A percentile compares a stretch with the other conserved stretches of the same genome.
These are phyloP conservation scores for Phylloscopus whistleri DNA, from an alignment of 2,113 vertebrate genomes.

Conservation along the genomic window DNA sequence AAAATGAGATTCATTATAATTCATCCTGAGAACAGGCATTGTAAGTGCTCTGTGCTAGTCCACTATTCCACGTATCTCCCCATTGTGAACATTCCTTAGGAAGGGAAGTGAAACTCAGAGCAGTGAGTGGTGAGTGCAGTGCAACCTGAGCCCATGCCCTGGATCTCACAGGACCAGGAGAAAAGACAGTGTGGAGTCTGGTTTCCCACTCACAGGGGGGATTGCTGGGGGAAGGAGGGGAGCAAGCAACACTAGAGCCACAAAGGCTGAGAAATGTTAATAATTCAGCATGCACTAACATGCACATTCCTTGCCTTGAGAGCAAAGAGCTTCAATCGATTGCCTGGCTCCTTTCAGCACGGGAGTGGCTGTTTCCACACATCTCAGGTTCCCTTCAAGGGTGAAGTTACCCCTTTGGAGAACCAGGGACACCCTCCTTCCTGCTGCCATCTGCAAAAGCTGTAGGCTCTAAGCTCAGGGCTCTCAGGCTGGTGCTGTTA, in stretches of 20 bases:
- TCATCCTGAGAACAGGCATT: not conserved
- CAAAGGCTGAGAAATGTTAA: conserved; percentile 47
- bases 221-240: not conserved
- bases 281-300: conserved; percentile 73
- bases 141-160: not conserved
- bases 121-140: not conserved
- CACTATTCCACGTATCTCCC: not conserved
- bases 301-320: conserved; percentile 56
- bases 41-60: not conserved
- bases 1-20: conserved; percentile 50
- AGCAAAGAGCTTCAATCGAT: conserved; percentile 56
- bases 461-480: not conserved
- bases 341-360: conserved; percentile 14
- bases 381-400: conserved; percentile 25
- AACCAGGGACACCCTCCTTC: not conserved
- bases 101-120: not conserved
- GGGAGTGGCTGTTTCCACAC: not conserved
- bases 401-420: conserved; percentile 21
- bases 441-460: not conserved
- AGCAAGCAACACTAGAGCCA: not conserved
- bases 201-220: not conserved
- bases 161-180: not conserved
- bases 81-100: not conserved
- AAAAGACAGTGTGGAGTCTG: not conserved
- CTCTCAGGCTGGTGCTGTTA: not conserved